Percentiles rank a stretch among this genome's conserved stretches.
Conservation (phyloP, 2,113 vertebrate species). For the Salvelinus sp. region DNA sequence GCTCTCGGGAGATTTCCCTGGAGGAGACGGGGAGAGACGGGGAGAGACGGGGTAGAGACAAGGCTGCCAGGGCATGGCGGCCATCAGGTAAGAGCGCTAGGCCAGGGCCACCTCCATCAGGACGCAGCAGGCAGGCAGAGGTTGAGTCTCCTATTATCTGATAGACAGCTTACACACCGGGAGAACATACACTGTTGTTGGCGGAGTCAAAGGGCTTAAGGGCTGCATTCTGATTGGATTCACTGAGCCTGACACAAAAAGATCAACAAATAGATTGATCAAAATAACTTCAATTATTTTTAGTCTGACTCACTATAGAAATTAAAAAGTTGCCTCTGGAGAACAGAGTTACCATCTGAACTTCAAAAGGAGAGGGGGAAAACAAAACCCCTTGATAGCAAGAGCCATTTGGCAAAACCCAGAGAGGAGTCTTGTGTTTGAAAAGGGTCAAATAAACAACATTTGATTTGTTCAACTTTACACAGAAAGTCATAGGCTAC, state of each 20-base stretch:
- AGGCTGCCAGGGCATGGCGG: slow-evolving; percentile 53
- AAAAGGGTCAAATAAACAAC: background rate
- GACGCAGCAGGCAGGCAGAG: slow-evolving; percentile 44
- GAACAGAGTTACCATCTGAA: slow-evolving; percentile 26
- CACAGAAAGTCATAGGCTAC: slow-evolving; percentile 55
- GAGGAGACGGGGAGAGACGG: slow-evolving; percentile 59
- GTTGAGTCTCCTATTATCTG: slow-evolving; percentile 74
- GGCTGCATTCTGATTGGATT: slow-evolving; percentile 67
- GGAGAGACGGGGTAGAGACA: slow-evolving; percentile 19
- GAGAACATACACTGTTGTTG: slow-evolving; percentile 67
- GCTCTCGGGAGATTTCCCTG: slow-evolving; percentile 78
- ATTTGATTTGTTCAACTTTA: slow-evolving; percentile 22
- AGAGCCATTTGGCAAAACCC: slow-evolving; percentile 9
- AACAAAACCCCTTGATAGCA: slow-evolving; percentile 38
- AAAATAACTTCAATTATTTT: slow-evolving; percentile 40
- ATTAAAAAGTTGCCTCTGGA: slow-evolving; percentile 35
- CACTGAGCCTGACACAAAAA: slow-evolving; percentile 57
- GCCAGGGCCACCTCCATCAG: slow-evolving; percentile 52
- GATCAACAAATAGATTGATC: slow-evolving; percentile 65
- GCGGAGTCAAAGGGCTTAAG: slow-evolving; percentile 64
- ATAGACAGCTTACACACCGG: slow-evolving; percentile 73
- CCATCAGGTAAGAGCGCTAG: slow-evolving; percentile 70
- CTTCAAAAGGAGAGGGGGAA: slow-evolving; percentile 43
- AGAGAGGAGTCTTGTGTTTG: background rate
- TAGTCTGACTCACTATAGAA: slow-evolving; percentile 38